Evolutionary conservation across 30 jellyfish, hydroid and myxozoan genomes (phyloP), one percentile per base, ranked within the genome.

Genomic region (Rhopilema esculentum): DNA sequence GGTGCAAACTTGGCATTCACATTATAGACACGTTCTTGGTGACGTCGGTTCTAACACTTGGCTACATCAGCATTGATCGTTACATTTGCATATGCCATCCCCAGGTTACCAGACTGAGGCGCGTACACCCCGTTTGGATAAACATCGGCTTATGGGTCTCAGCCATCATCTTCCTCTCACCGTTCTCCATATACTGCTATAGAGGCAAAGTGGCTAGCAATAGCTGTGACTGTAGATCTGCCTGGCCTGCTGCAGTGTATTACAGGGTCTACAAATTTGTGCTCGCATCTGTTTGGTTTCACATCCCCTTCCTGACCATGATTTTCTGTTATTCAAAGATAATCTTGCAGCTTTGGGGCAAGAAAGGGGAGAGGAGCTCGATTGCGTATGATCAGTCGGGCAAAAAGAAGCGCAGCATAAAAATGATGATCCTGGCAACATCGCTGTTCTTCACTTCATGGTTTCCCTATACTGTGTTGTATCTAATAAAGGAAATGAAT

Each of bases 31-130:
- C 65, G 30, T 79, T 57, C 68, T 22, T 79, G 25, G 63, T 27
- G 66, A 9, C 89, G 28, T 71, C 89, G 19, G 9, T 79, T 1
- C 65, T 28, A 28, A 29, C 89, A 52, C 68, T 79, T 12, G 89
- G 84, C 23, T 62, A 32, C 48, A 48, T 79, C 53, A 64, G 82
- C 68, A 12, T 61, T 0, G 89, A 79, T 20, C 63, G 89, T 1
- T 79, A 62, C 81, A 27, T 12, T 66, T 71, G 89, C 52, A 79
- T 79, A n/a, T 79, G 89, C 32, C 71, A 62, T 61, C 81, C 70
- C 28, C 26, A 16, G 19, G 49, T 61, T 28, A 53, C 48, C 24
- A 27, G 61, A 7, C 16, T 66, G 15, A 66, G 33, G 77, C 30
- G 50, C 0, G 19, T 66, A 1, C 77, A 66, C 33, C 77, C 77